Evolutionary conservation across 2,113 vertebrate genomes (phyloP), one percentile per base, ranked within the genome.

Genomic region (Pteruthius melanotis): DNA sequence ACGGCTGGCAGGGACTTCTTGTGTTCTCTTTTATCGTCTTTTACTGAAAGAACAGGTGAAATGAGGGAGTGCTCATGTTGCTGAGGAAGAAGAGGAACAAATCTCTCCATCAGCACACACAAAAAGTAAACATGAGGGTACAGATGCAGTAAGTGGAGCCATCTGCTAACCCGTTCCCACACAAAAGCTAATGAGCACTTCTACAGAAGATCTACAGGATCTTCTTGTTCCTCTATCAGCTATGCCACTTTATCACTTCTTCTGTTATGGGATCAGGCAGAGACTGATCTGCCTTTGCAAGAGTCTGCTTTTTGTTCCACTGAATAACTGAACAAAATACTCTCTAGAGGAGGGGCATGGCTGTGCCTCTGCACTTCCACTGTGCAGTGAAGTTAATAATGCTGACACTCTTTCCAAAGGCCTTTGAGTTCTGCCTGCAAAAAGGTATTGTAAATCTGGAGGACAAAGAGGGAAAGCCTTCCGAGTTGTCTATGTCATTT

Each of bases 41-140:
- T 20, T 44, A 37, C 19, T 28, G 44, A 89, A 77, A 84, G 7
- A 50, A 20, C 4, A 28, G 19, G 23, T 12, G 13, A 33, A 54
- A 22, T 3, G 5, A 75, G 24, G 2, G 14, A 49, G 6, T 0
- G 2, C 5, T 74, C 1, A 3, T 56, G 31, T 7, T 53, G 31
- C n/a, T 10, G 3, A 45, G 18, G 22, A 11, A 66, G 31, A 28
- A 45, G 28, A 72, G 39, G 56, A 80, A 11, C 0, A 2, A 63
- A 59, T 60, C 4, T 2, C 33, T 47, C 44, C 10, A 28, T 30
- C 1, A 0, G 21, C 15, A 52, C 27, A 47, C 2, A 7, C 8
- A 31, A 27, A 79, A 88, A 63, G 10, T n/a, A 66, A 94, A 23
- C 16, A 42, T 0, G 0, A 76, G 23, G 18, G 15, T 33, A 39